Evolutionary conservation across 1,140 invertebrate genomes (phyloP).

Genomic region (Heterodera schachtii): DNA sequence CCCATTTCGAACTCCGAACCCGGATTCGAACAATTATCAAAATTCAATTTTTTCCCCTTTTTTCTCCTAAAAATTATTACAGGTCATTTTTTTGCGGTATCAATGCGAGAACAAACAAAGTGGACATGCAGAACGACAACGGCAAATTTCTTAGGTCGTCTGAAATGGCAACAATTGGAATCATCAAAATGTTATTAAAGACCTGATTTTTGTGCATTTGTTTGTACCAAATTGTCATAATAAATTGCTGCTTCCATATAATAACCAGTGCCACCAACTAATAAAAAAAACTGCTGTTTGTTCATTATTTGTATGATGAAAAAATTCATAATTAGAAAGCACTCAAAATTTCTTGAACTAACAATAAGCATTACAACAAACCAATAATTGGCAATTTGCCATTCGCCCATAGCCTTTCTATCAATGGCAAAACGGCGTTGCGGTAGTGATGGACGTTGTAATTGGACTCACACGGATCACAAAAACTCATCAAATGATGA

Average conservation of each 20-base stretch:
- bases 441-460: conserved; percentile 86
- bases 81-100: too few species aligned
- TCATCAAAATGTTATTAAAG: conserved; percentile 20
- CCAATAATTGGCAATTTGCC: conserved; percentile 79
- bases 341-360: too few species aligned
- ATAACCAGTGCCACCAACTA: conserved; percentile 98
- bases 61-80: too few species aligned
- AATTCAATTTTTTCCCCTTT: too few species aligned
- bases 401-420: conserved; percentile 75
- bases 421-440: conserved; percentile 78
- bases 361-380: background rate
- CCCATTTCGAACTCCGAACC: too few species aligned
- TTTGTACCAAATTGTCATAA: conserved; percentile 54
- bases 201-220: conserved; percentile 29
- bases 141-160: too few species aligned
- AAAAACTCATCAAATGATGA: conserved; percentile 87
- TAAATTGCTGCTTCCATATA: conserved; percentile 93
- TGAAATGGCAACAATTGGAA: background rate
- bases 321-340: too few species aligned
- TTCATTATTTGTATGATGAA: too few species aligned
- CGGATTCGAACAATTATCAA: too few species aligned
- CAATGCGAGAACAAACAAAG: too few species aligned
- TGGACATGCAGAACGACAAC: too few species aligned
- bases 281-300: background rate
- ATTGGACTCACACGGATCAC: conserved; percentile 76